A percentile compares a stretch with the other conserved stretches of the same genome.
These are phyloP conservation scores for Stratiomys singularior DNA, from an alignment of 2,888 invertebrate species.

Conservation along the genomic window DNA sequence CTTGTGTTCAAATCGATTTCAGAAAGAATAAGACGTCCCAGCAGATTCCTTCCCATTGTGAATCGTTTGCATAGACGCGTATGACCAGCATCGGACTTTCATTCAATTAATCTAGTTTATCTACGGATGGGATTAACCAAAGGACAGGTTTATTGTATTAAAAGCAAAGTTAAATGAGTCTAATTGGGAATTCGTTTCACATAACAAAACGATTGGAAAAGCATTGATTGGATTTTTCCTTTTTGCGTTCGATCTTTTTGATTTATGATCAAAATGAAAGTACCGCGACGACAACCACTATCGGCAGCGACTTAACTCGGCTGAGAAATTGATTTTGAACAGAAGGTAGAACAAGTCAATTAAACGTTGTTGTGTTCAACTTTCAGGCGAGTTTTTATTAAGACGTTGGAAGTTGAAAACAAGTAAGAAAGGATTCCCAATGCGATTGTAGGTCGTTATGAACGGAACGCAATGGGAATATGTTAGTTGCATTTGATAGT, in stretches of 20 bases:
- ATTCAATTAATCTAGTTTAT: neutral
- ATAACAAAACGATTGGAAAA: slow-evolving; percentile 3
- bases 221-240: neutral
- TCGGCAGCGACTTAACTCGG: neutral
- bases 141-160: slow-evolving; percentile 1
- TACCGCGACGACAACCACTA: neutral
- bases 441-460: neutral
- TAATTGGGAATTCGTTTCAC: slow-evolving; percentile 11
- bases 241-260: neutral
- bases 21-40: neutral
- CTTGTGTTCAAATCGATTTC: neutral
- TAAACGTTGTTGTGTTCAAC: neutral
- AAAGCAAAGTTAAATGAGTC: neutral
- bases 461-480: no score
- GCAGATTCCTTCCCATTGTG: neutral
- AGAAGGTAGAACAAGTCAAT: slow-evolving; percentile 8
- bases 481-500: no score
- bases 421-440: neutral
- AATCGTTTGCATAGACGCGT: neutral
- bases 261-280: slow-evolving; percentile 25
- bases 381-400: neutral
- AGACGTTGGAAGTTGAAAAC: neutral
- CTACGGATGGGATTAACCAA: neutral
- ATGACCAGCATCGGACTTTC: neutral
- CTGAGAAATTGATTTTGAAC: neutral